Evolutionary conservation across 2,888 invertebrate species (phyloP).

Genomic region (Gasteruption jaculator): DNA sequence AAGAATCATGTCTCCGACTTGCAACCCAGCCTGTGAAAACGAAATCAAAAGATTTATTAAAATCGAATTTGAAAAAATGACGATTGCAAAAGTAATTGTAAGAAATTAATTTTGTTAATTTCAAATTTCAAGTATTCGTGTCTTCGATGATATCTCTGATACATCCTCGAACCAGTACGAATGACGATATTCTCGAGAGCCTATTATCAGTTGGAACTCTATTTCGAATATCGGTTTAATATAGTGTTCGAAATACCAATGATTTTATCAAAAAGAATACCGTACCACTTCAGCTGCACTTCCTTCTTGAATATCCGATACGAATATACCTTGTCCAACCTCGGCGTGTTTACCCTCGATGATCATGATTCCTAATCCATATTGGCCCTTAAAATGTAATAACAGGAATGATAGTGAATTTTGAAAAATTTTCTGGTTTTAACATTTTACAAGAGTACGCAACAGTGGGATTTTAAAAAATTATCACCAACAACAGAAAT

Average conservation of each 20-base stretch:
- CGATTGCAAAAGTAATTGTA: no score
- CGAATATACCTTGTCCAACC: constrained; percentile 88
- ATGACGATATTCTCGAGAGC: not conserved
- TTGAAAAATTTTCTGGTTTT: no score
- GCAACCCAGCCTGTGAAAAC: constrained; percentile 75
- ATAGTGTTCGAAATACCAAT: no score
- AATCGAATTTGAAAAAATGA: not conserved
- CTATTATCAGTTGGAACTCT: no score
- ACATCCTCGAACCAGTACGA: no score
- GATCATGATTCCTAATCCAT: constrained; percentile 89
- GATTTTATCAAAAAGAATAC: constrained; percentile 6
- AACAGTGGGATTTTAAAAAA: constrained; percentile 10
- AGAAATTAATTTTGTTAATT: no score
- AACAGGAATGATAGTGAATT: not conserved
- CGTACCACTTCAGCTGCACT: constrained; percentile 80
- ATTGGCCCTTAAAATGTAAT: constrained; percentile 59
- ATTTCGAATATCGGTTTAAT: no score
- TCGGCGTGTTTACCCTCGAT: constrained; percentile 91
- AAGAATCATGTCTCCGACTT: constrained; percentile 96
- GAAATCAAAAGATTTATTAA: not conserved
- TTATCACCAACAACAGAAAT: no score
- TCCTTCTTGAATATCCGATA: constrained; percentile 87
- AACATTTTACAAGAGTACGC: not conserved
- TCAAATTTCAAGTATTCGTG: no score
- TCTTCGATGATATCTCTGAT: no score